Evolutionary conservation across 1,140 invertebrate genomes (phyloP).

Genomic region (Euwallacea similis): DNA sequence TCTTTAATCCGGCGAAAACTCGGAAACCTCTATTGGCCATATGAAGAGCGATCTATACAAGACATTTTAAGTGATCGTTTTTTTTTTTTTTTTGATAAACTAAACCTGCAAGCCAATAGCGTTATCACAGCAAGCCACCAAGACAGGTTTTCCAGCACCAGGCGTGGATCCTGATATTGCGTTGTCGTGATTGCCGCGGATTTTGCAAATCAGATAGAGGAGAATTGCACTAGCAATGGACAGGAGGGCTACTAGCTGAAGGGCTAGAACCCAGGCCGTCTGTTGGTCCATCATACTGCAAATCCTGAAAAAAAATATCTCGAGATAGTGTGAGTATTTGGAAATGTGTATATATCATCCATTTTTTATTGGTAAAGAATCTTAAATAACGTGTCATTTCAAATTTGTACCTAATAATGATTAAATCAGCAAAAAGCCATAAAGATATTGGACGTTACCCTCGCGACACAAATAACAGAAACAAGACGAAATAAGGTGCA

Average conservation of each 20-base stretch:
- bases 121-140: slow-evolving; percentile 77
- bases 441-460: too few species aligned
- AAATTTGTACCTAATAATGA: too few species aligned
- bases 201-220: slow-evolving; percentile 73
- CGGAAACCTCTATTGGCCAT: slow-evolving; percentile 69
- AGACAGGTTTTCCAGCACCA: slow-evolving; percentile 64
- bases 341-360: too few species aligned
- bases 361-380: too few species aligned
- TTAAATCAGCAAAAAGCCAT: too few species aligned
- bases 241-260: slow-evolving; percentile 75
- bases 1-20: slow-evolving; percentile 74
- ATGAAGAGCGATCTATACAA: slow-evolving; percentile 59
- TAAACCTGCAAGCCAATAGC: slow-evolving; percentile 70
- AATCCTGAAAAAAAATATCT: too few species aligned
- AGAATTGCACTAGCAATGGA: slow-evolving; percentile 76
- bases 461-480: too few species aligned
- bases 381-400: too few species aligned
- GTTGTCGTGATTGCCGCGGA: slow-evolving; percentile 53
- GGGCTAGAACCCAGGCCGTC: slow-evolving; percentile 72
- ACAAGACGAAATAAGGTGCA: too few species aligned
- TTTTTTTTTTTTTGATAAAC: neutral
- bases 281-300: slow-evolving; percentile 67
- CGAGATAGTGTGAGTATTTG: too few species aligned
- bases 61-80: neutral
- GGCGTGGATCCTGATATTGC: slow-evolving; percentile 47